Evolutionary conservation across 2,113 vertebrate genomes (phyloP), one percentile per base, ranked within the genome.

Genomic region (Euleptes europaea): DNA sequence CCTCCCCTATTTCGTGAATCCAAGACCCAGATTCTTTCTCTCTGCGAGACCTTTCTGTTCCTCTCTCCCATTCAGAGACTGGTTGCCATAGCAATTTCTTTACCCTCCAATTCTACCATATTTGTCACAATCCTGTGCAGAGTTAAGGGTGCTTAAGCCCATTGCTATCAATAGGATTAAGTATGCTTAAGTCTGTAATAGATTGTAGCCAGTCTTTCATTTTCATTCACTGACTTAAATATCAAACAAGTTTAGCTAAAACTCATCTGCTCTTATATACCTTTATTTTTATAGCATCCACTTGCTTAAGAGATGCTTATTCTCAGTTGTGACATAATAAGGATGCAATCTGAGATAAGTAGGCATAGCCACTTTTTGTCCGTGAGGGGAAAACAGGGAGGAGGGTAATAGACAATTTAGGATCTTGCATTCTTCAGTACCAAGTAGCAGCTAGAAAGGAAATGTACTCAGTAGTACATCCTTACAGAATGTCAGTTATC

Each of bases 11-110:
- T 71, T 71, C 28, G 28, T 60, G 38, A 73, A 85, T 87, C 89
- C 90, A 70, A 47, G 85, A 88, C 11, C 38, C 70, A 69, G 5
- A 73, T 74, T 89, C 90, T 89, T 80, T 54, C 81, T 87, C 65
- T 91, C 77, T 77, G 82, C 80, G 82, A 78, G 60, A 44, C 28
- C 38, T 73, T 93, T 72, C 72, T 72, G 78, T 67, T 86, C 86
- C 38, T 88, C 63, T 80, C 79, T 91, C 77, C n/a, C 72, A 3
- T 26, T 7, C 78, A 82, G 86, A 85, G 85, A 67, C 87, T 66
- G 54, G 89, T 92, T 93, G 91, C 83, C 93, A 90, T 21, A 54
- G 86, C 82, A 93, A 71, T 86, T 91, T 84, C 74, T 91, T 84
- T 77, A 91, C 71, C 1, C 0, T 5, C 33, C 40, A 66, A 74